Evolutionary conservation across 1,140 invertebrate genomes (phyloP).

Genomic region (Ips typographus): DNA sequence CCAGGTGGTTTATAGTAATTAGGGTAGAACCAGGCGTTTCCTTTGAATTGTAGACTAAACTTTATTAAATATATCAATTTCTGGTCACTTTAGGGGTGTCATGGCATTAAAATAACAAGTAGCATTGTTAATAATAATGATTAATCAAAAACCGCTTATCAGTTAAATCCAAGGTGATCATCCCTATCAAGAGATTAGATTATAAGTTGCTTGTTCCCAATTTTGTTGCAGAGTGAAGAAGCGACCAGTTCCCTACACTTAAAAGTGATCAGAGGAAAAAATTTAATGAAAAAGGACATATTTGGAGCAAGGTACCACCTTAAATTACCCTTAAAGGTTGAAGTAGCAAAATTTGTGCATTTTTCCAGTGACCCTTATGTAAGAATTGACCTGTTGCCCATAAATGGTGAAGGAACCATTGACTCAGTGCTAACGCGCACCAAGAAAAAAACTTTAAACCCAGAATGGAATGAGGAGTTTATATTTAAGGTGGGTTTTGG

Average conservation of each 20-base stretch:
- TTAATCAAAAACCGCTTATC: background rate
- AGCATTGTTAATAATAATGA: background rate
- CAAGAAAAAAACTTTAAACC: slow-evolving; percentile 96
- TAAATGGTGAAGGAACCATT: slow-evolving; percentile 80
- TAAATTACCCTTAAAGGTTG: background rate
- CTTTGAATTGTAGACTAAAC: too few species aligned
- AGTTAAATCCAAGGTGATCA: slow-evolving; percentile 2
- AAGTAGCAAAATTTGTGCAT: background rate
- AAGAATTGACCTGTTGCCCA: slow-evolving; percentile 83
- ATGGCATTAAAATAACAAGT: background rate
- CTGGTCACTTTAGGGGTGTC: background rate
- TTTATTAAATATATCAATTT: too few species aligned
- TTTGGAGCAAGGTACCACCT: slow-evolving; percentile 85
- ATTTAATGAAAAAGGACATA: slow-evolving; percentile 96
- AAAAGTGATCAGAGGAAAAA: slow-evolving; percentile 82
- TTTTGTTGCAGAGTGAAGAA: slow-evolving; percentile 65
- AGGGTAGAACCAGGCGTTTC: too few species aligned
- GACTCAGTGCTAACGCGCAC: slow-evolving; percentile 93
- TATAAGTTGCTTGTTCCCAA: background rate
- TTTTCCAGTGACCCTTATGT: slow-evolving; percentile 93
- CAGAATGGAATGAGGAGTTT: slow-evolving; percentile 96
- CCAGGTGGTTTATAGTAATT: too few species aligned
- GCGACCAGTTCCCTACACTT: slow-evolving; percentile 74
- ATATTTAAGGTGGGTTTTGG: slow-evolving; percentile 79
- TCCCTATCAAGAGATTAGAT: background rate